A percentile compares a stretch with the other conserved stretches of the same genome.
Conservation (phyloP, 2,113 vertebrate species). For the Laticauda colubrina region DNA sequence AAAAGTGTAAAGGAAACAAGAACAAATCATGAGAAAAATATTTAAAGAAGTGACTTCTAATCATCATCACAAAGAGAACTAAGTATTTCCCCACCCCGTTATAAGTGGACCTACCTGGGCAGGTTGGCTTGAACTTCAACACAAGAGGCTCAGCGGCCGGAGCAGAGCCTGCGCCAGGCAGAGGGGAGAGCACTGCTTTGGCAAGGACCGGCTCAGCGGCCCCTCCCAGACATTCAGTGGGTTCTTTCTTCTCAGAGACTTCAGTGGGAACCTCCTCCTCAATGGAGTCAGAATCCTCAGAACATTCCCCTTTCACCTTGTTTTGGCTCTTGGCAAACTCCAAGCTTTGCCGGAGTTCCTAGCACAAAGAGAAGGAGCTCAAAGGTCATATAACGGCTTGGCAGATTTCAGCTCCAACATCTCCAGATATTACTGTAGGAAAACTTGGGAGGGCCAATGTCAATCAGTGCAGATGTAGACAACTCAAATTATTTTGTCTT, state of each 20-base stretch:
- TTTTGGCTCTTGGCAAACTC: conserved; percentile 69
- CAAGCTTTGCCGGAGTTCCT: conserved; percentile 82
- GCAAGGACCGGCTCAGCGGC: conserved; percentile 22
- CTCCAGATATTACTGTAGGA: background rate
- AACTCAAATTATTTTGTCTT: background rate
- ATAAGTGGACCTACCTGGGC: conserved; percentile 67
- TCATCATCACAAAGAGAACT: background rate
- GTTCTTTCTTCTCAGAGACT: conserved; percentile 74
- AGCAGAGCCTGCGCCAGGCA: conserved; percentile 40
- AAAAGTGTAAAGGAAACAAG: background rate
- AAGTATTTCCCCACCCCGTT: background rate
- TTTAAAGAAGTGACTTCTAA: background rate
- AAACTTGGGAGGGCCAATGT: background rate
- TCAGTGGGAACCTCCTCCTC: conserved; percentile 88
- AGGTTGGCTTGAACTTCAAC: conserved; percentile 79
- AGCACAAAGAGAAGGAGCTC: conserved; percentile 41
- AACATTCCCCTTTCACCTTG: conserved; percentile 65
- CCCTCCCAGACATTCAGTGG: conserved; percentile 51
- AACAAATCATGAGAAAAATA: background rate
- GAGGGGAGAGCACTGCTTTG: conserved; percentile 15
- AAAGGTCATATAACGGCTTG: conserved; percentile 19
- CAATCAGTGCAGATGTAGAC: background rate
- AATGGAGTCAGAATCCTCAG: conserved; percentile 78
- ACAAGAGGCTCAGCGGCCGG: conserved; percentile 66
- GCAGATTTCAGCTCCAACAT: background rate